Evolutionary conservation across 2,888 invertebrate species (phyloP).

Genomic region (Leptopterna dolabrata): DNA sequence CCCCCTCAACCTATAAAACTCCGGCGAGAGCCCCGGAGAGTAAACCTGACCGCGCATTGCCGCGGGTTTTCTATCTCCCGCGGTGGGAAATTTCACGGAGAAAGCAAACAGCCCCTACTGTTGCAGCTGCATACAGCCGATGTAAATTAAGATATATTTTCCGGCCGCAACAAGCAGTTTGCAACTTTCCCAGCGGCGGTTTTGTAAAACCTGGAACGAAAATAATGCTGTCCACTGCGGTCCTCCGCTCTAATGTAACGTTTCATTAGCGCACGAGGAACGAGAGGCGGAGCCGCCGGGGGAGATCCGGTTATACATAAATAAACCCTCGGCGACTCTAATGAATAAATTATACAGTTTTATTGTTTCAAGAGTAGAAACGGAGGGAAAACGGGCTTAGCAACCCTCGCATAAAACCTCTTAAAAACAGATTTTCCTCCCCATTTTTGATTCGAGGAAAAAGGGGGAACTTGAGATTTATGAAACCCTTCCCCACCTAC

Average conservation of each 20-base stretch:
- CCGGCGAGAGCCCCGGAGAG: neutral
- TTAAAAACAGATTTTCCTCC: slow-evolving; percentile 56
- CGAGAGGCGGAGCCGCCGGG: neutral
- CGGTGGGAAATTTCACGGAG: neutral
- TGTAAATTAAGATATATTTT: slow-evolving; percentile 2
- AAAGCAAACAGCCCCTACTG: neutral
- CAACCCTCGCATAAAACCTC: slow-evolving; percentile 44
- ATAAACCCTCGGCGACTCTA: slow-evolving; percentile 56
- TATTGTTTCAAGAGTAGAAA: slow-evolving; percentile 55
- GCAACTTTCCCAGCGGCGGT: neutral
- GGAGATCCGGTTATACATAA: slow-evolving; percentile 53
- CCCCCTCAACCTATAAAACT: neutral
- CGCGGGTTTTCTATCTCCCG: neutral
- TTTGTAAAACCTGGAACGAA: neutral
- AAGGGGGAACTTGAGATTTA: slow-evolving; percentile 5
- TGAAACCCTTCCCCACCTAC: neutral
- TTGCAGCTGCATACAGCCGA: neutral
- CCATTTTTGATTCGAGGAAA: neutral
- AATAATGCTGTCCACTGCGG: neutral
- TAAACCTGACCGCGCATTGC: neutral
- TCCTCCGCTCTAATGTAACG: neutral
- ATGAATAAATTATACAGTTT: slow-evolving; percentile 61
- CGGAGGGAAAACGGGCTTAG: slow-evolving; percentile 14
- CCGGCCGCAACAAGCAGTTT: neutral
- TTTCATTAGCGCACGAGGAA: neutral